Evolutionary conservation across 2,888 invertebrate species (phyloP).

Genomic region (Tenodera sinensis): DNA sequence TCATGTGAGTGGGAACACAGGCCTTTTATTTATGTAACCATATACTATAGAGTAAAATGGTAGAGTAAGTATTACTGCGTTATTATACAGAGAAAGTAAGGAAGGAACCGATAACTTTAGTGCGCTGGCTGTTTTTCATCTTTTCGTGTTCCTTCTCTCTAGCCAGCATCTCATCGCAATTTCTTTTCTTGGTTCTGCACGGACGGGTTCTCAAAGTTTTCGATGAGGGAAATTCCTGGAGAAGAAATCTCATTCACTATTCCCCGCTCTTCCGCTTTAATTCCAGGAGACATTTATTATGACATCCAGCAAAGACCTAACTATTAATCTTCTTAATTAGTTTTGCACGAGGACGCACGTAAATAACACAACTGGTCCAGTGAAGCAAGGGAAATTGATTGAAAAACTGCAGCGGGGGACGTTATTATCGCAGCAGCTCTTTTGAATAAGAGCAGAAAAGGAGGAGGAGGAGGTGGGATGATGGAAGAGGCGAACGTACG

Average conservation of each 20-base stretch:
- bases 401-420: constrained; percentile 20
- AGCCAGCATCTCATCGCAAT: not conserved
- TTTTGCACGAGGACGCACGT: constrained; percentile 17
- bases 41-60: no score
- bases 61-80: not conserved
- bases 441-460: not conserved
- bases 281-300: constrained; percentile 23
- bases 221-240: not conserved
- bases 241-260: not conserved
- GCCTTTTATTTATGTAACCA: no score
- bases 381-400: constrained; percentile 20
- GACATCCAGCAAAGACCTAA: constrained; percentile 14
- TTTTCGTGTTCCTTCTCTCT: not conserved
- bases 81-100: not conserved
- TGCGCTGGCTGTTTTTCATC: not conserved
- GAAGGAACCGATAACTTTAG: not conserved
- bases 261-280: not conserved
- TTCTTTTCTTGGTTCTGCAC: not conserved
- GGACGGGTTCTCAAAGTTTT: not conserved
- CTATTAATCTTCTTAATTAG: constrained; percentile 30
- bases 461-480: not conserved
- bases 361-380: constrained; percentile 17
- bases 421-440: not conserved
- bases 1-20: no score
- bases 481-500: not conserved